Base-by-base conservation (phyloP, 1,140 invertebrate genomes). In the Propsilocerus akamusi region DNA sequence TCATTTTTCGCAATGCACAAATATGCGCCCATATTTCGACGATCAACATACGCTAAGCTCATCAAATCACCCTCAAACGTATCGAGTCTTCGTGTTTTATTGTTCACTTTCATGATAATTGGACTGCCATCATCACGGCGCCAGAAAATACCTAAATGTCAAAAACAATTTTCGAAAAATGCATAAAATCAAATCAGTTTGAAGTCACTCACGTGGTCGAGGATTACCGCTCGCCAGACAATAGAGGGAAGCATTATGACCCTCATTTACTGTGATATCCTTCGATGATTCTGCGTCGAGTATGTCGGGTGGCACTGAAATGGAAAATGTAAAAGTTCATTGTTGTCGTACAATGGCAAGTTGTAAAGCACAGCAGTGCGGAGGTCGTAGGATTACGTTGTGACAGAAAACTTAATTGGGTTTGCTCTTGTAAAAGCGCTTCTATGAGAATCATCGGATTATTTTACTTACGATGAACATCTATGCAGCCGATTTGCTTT, bases 1-100 rank as follows among this genome's bases (percentile, higher is more conserved):
- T 83, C 81, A 59, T 83, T 83, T 56, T 72, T 77, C 8, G 80
- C 80, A 58, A 83, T 82, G 64, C 80, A 83, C 53, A 81, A 72
- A 64, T 81, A 83, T 48, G 78, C 77, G 6, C 79, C 80, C 78
- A 81, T 83, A 68, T 83, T 78, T 53, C 71, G 68, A 25, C 80
- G 69, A 53, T 80, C 78, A 54, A 83, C 72, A 55, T 72, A 74
- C 52, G 71, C 72, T 55, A 85, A 70, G 55, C 74, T 72, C 51
- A 82, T 68, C 47, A 64, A 70, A 49, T 75, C 72, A 12, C 77
- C 76, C 59, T 72, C 72, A 62, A 65, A 73, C 57, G 71, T 77
- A 55, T 78, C 70, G 11, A 4, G 17, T 14, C 34, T 14, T 8
- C 34, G 34, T 17, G 34, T 41, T 41, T 41, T 41, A 20, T 41